Percentiles rank a stretch among this genome's conserved stretches.
Evolutionary conservation across 2,888 invertebrate species (phyloP).

Genomic region (Acanthopleura granulata): DNA sequence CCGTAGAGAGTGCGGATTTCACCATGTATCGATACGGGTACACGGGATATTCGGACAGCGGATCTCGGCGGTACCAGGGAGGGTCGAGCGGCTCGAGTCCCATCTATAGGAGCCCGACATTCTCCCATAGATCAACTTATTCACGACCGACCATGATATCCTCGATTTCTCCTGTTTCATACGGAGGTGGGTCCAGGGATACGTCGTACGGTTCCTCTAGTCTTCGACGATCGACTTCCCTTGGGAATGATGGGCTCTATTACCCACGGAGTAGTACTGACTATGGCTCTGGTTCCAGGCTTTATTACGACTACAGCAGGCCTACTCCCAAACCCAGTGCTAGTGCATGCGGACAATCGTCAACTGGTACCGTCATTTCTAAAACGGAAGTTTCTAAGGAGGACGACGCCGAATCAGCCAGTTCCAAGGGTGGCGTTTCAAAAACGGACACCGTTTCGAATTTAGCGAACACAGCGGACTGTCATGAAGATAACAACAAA

Average conservation of each 20-base stretch:
- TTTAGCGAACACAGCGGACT: no score
- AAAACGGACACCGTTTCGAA: no score
- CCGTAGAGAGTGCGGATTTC: neutral
- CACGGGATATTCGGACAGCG: neutral
- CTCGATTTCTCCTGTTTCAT: neutral
- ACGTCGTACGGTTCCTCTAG: neutral
- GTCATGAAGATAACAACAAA: no score
- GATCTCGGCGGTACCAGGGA: neutral
- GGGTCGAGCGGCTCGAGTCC: neutral
- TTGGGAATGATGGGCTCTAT: neutral
- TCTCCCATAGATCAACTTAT: neutral
- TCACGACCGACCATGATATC: conserved; percentile 13
- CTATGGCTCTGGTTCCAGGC: neutral
- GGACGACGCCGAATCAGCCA: no score
- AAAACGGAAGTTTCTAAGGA: no score
- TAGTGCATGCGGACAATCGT: no score
- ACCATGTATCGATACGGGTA: conserved; percentile 3
- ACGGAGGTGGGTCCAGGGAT: neutral
- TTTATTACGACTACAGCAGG: no score
- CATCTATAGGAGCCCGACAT: neutral
- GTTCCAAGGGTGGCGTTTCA: no score
- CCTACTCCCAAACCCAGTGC: no score
- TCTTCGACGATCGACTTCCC: neutral
- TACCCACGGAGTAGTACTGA: neutral
- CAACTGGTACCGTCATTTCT: no score